Evolutionary conservation across 2,888 invertebrate genomes (phyloP).

Genomic region (Nebria brevicollis): DNA sequence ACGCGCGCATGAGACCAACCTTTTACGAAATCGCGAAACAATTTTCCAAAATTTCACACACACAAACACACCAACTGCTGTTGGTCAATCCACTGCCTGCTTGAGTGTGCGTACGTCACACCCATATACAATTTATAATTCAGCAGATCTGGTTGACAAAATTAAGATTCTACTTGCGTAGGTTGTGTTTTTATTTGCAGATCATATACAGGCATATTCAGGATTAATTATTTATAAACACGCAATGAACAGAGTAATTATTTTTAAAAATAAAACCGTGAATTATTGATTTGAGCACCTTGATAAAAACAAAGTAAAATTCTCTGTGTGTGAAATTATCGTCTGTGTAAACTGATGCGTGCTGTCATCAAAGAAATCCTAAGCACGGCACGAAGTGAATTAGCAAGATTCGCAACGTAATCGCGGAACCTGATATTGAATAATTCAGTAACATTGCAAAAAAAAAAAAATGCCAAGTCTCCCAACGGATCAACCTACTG

Average conservation of each 20-base stretch:
- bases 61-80: background rate
- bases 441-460: constrained; percentile 38
- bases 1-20: background rate
- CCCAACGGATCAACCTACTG: constrained; percentile 28
- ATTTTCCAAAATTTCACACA: constrained; percentile 19
- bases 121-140: background rate
- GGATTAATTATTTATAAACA: background rate
- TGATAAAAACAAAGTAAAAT: background rate
- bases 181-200: background rate
- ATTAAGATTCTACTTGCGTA: background rate
- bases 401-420: constrained; percentile 42
- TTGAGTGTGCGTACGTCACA: background rate
- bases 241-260: background rate
- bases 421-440: constrained; percentile 43
- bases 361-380: background rate
- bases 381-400: constrained; percentile 27
- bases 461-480: constrained; percentile 20
- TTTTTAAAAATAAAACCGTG: background rate
- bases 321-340: background rate
- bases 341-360: background rate
- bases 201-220: background rate
- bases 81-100: background rate
- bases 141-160: background rate
- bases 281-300: background rate
- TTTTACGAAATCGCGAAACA: constrained; percentile 10